Conservation (phyloP, 2,888 invertebrate genomes). For the Cenopis cana region DNA sequence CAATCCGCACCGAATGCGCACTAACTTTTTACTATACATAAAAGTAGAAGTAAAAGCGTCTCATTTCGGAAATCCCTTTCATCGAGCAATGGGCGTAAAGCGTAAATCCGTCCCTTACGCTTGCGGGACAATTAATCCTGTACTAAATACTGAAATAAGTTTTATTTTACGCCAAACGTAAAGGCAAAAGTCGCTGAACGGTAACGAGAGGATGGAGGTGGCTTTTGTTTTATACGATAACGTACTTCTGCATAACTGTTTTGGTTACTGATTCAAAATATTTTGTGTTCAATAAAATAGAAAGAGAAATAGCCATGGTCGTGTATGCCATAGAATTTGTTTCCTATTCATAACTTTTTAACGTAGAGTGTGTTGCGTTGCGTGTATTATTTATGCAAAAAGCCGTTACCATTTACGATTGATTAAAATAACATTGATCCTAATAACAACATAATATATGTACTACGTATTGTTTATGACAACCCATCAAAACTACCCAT, state of each 20-base stretch:
- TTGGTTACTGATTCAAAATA: too few species aligned
- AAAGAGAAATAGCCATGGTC: too few species aligned
- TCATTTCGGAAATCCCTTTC: slow-evolving; percentile 46
- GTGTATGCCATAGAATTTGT: too few species aligned
- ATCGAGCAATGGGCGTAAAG: slow-evolving; percentile 67
- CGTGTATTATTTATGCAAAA: too few species aligned
- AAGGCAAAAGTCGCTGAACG: slow-evolving; percentile 55
- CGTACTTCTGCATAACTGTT: slow-evolving; percentile 27
- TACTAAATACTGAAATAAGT: slow-evolving; percentile 79
- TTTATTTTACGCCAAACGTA: slow-evolving; percentile 65
- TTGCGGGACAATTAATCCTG: slow-evolving; percentile 74
- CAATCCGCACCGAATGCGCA: slow-evolving; percentile 34
- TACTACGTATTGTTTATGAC: too few species aligned
- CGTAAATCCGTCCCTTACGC: slow-evolving; percentile 47
- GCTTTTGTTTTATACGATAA: slow-evolving; percentile 46
- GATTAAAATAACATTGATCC: too few species aligned
- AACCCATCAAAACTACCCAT: too few species aligned
- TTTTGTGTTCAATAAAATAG: too few species aligned
- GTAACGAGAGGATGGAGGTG: slow-evolving; percentile 49
- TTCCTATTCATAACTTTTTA: too few species aligned
- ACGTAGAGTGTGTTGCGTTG: too few species aligned
- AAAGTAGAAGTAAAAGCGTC: slow-evolving; percentile 48
- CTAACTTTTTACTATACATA: slow-evolving; percentile 44
- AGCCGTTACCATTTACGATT: too few species aligned
- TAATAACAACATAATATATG: too few species aligned